Percentiles rank a stretch among this genome's conserved stretches.
Conservation (phyloP, 2,888 invertebrate genomes). For the Ditula angustiorana region DNA sequence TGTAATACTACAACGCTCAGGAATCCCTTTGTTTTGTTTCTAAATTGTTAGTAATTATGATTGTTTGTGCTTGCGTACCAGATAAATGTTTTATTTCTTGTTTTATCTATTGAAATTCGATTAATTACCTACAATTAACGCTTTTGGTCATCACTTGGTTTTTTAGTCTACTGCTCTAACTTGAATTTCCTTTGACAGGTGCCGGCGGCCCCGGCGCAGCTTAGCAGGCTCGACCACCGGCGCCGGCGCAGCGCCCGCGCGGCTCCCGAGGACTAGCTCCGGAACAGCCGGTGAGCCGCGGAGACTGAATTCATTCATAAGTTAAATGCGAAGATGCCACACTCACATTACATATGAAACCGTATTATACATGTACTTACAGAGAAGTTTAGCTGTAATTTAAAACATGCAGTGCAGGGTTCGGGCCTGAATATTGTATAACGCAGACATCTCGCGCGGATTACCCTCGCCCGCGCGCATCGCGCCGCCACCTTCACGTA, state of each 20-base stretch:
- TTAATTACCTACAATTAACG: too few relatives aligned
- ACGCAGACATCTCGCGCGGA: not conserved
- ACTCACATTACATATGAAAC: too few relatives aligned
- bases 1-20: too few relatives aligned
- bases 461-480: not conserved
- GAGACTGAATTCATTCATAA: not conserved
- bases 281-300: not conserved
- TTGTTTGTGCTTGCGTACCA: too few relatives aligned
- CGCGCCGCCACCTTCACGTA: not conserved
- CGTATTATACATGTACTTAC: too few relatives aligned
- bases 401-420: not conserved
- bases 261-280: not conserved
- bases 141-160: not conserved
- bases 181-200: not conserved
- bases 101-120: too few relatives aligned
- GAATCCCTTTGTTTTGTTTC: too few relatives aligned
- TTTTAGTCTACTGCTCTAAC: not conserved
- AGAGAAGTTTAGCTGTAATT: not conserved
- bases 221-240: not conserved
- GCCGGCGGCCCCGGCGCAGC: not conserved
- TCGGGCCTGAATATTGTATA: conserved; percentile 15
- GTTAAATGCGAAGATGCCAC: not conserved
- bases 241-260: not conserved
- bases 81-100: too few relatives aligned
- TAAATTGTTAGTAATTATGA: too few relatives aligned